These are phyloP conservation scores for Scrobipalpa costella DNA, from an alignment of 2,888 invertebrate species.

Conservation along the genomic window DNA sequence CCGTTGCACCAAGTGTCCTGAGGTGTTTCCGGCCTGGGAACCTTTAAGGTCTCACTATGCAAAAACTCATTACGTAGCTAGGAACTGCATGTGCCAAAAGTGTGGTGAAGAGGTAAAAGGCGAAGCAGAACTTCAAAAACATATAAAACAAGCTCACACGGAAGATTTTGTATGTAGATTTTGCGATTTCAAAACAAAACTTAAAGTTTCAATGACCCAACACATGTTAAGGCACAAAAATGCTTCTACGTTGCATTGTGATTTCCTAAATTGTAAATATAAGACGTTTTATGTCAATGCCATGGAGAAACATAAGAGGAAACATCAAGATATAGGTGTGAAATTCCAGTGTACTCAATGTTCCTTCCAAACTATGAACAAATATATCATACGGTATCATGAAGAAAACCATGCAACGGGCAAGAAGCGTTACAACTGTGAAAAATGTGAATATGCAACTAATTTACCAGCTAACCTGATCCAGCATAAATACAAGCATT, in stretches of 20 bases:
- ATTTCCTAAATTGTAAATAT: conserved; percentile 59
- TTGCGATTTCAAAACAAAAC: conserved; percentile 64
- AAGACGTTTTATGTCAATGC: conserved; percentile 68
- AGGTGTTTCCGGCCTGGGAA: conserved; percentile 57
- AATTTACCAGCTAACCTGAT: conserved; percentile 70
- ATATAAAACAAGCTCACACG: conserved; percentile 57
- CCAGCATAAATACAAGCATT: conserved; percentile 75
- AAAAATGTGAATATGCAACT: conserved; percentile 72
- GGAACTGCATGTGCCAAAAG: conserved; percentile 66
- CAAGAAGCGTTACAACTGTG: conserved; percentile 64
- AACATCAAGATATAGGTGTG: conserved; percentile 62
- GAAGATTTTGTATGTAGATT: conserved; percentile 58
- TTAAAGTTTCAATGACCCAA: conserved; percentile 64
- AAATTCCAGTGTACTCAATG: conserved; percentile 68
- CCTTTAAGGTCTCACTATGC: conserved; percentile 61
- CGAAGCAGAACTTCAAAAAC: conserved; percentile 55
- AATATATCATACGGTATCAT: conserved; percentile 69
- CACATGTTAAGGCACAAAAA: conserved; percentile 69
- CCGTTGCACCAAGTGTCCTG: conserved; percentile 67
- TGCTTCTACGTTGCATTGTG: conserved; percentile 62
- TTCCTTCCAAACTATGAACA: conserved; percentile 73
- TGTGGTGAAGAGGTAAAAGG: conserved; percentile 60
- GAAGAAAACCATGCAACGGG: conserved; percentile 71
- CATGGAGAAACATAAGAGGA: conserved; percentile 66
- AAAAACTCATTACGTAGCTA: conserved; percentile 53